Base-by-base conservation (phyloP, 2,797 vertebrate genomes). In the Alexandromys oeconomus region DNA sequence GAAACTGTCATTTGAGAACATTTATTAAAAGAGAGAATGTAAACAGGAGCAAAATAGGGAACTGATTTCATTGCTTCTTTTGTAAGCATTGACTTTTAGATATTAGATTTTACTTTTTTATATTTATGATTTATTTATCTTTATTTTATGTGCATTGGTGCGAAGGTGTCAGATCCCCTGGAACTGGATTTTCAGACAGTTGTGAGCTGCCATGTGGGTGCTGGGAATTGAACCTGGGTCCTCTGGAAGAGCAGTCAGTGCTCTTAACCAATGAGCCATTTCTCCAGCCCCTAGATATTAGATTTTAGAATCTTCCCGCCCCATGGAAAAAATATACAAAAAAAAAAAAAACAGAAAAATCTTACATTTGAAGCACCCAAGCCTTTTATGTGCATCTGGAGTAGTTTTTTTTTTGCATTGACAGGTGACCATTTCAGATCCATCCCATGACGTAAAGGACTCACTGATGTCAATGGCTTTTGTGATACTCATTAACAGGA, bases 371-470 rank as follows among this genome's bases (percentile, higher is more conserved):
- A 65, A 69, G 54, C 81, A 6, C 14, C 71, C 74, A 21, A 65
- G 65, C 27, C 25, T 37, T 77, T 15, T 79, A 17, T 94, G 61
- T 91, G 76, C 29, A 76, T n/a, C 46, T 61, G 61, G 79, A 89
- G 85, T 57, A 57, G 21, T 77, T 89, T n/a, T n/a, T n/a, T n/a
- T n/a, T n/a, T 71, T 76, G 8, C 40, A 51, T 34, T 23, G 40
- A 89, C 46, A 73, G 61, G 86, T 69, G 89, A 27, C 31, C 71
- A 92, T 86, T 91, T 65, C 81, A 51, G 74, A 96, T 89, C 92
- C 63, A 78, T 78, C 93, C 43, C 92, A 85, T 92, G 69, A 77
- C 67, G 90, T 90, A 95, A 97, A 89, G 79, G 46, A 51, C 29
- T 31, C 51, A 84, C 59, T 88, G 76, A 89, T 89, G 82, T 87